Base-by-base conservation (phyloP, 64 coral and sea anemone species). In the Montipora sp. region DNA sequence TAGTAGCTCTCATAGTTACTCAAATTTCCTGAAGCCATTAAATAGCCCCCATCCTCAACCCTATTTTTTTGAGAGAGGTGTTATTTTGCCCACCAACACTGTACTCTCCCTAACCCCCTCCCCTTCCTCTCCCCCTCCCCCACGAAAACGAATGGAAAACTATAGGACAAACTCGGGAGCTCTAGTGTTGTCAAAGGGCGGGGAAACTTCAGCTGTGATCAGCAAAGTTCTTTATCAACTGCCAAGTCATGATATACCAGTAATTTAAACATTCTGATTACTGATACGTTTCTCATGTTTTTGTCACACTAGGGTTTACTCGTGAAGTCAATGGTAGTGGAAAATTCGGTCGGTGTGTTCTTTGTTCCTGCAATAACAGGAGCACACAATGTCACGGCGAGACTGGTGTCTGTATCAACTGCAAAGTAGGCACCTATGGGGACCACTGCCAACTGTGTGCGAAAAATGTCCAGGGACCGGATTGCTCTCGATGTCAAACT, bases 281-380 rank as follows among this genome's bases (percentile, higher is more conserved):
- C 11, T 63, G 60, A 15, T 63, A 7, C 68, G 68, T 71, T 71
- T 0, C 68, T 71, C 19, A 23, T 21, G 6, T 20, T 44, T 75
- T 75, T 74, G 19, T 59, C 77, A 8, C 22, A 8, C 53, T 21
- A 93, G 95, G 95, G 46, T 98, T 90, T 81, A 98, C 93, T 36
- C 90, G 96, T 53, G 90, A 98, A 57, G 23, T 88, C 3, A 59
- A 69, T 11, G 82, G 90, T 7, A 87, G 80, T 79, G 71, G 66
- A 69, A 77, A 90, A 51, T 90, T 90, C 46, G 90, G 90, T 57
- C 78, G 59, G 0, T 98, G 96, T 83, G 81, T 98, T 19, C 43
- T 92, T 16, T 98, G 96, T 53, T 93, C 93, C 15, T 98, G 96
- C 77, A 98, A 93, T 43, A 89, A 90, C 81, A 91, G 96, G 19